phyloP scores from a whole-genome alignment of 2,888 invertebrate species.

The Leuctra nigra region DNA sequence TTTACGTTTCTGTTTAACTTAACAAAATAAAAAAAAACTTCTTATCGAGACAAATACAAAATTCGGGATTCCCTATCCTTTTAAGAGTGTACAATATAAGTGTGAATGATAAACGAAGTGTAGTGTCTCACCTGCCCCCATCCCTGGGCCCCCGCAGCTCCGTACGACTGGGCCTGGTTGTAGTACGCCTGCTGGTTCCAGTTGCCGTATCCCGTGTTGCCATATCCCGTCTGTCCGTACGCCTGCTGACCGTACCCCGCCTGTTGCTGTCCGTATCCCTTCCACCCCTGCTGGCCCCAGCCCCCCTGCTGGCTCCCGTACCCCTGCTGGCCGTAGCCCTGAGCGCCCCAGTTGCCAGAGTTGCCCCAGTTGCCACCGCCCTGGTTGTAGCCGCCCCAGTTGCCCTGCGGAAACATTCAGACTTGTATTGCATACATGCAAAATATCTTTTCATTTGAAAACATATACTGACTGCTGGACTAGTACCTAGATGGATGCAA shows the following conservation, averaged over 20 bases:
- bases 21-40: too few species aligned
- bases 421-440: neutral
- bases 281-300: neutral
- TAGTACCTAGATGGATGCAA: too few species aligned
- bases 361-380: conserved; percentile 20
- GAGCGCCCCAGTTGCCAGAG: neutral
- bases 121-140: conserved; percentile 27
- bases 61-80: too few species aligned
- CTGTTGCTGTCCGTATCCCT: neutral
- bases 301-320: neutral
- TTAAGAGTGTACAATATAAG: too few species aligned
- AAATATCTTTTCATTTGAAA: neutral
- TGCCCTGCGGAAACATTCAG: conserved; percentile 19
- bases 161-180: conserved; percentile 16
- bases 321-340: conserved; percentile 1
- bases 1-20: too few species aligned
- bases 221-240: conserved; percentile 23
- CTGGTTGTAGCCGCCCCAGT: conserved; percentile 25
- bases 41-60: too few species aligned
- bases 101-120: too few species aligned
- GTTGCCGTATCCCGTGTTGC: conserved; percentile 20
- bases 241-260: conserved; percentile 21
- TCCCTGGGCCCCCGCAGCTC: conserved; percentile 19
- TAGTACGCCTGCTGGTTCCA: conserved; percentile 28
- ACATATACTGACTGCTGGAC: neutral